phyloP scores from a whole-genome alignment of 2,888 invertebrate species.

The Aleiodes testaceus region DNA sequence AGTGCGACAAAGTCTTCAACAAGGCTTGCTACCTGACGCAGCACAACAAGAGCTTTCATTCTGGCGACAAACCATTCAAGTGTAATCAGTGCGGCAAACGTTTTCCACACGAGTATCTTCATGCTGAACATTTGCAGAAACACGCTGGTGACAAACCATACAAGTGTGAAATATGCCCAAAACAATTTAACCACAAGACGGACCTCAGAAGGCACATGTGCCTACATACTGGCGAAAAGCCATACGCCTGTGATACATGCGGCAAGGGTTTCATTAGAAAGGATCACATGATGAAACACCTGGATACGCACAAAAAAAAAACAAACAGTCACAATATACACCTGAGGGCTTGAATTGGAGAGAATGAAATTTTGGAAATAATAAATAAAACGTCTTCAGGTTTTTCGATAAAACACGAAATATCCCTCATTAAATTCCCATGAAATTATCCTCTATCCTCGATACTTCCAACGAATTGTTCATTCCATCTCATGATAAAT shows the following conservation, averaged over 20 bases:
- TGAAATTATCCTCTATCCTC: background rate
- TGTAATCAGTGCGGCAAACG: slow-evolving; percentile 90
- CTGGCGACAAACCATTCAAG: slow-evolving; percentile 89
- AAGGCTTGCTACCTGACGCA: slow-evolving; percentile 92
- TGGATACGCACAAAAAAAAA: slow-evolving; percentile 85
- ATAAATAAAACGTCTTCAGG: slow-evolving; percentile 3
- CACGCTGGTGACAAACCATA: slow-evolving; percentile 89
- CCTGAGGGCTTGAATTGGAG: slow-evolving; percentile 61
- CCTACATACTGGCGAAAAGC: slow-evolving; percentile 89
- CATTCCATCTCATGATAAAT: slow-evolving; percentile 15
- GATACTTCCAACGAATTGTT: background rate
- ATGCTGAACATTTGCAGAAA: slow-evolving; percentile 83
- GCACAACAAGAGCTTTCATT: slow-evolving; percentile 92
- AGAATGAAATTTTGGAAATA: background rate
- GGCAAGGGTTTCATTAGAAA: slow-evolving; percentile 91
- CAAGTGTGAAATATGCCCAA: slow-evolving; percentile 89
- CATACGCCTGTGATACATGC: slow-evolving; percentile 86
- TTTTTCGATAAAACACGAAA: background rate
- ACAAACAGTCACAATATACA: slow-evolving; percentile 68
- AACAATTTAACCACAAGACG: slow-evolving; percentile 93
- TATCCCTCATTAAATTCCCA: background rate
- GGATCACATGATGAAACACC: slow-evolving; percentile 93
- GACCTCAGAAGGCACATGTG: slow-evolving; percentile 91
- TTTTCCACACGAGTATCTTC: slow-evolving; percentile 82
- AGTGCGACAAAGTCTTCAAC: slow-evolving; percentile 89